Conservation (phyloP, 2,113 vertebrate species). For the Chunga burmeisteri region DNA sequence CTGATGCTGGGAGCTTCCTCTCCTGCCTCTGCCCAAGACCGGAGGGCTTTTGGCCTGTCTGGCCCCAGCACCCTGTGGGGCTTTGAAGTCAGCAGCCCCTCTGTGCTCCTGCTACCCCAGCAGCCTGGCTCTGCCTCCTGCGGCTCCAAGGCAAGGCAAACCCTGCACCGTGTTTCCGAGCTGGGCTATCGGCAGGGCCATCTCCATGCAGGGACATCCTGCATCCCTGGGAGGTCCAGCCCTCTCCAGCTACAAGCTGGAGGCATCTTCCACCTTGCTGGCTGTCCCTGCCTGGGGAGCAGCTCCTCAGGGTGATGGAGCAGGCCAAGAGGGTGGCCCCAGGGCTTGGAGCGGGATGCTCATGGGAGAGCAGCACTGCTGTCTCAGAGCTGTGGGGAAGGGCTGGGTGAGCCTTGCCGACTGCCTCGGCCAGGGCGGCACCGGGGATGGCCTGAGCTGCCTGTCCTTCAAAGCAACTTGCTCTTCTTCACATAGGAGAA, state of each 20-base stretch:
- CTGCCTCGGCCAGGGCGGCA: neutral
- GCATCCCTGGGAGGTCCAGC: neutral
- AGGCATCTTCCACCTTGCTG: neutral
- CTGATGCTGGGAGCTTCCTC: conserved; percentile 67
- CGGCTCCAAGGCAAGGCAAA: neutral
- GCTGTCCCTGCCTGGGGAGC: neutral
- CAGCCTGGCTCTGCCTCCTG: neutral
- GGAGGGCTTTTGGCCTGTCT: neutral
- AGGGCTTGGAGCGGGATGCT: neutral
- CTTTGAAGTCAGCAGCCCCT: neutral
- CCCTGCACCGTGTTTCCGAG: neutral
- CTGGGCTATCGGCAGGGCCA: neutral
- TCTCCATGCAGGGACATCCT: neutral
- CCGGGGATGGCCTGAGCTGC: neutral
- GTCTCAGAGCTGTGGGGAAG: neutral
- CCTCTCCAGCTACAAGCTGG: neutral
- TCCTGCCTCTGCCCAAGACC: conserved; percentile 5
- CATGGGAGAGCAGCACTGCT: neutral
- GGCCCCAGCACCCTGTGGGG: neutral
- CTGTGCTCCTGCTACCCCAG: neutral
- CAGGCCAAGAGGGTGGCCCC: neutral
- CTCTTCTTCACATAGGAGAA: neutral
- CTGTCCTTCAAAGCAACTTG: neutral
- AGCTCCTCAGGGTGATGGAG: neutral
- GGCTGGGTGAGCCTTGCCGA: neutral